These are phyloP conservation scores for Terrapene triunguis DNA, from an alignment of 2,113 vertebrate genomes.

Conservation along the genomic window DNA sequence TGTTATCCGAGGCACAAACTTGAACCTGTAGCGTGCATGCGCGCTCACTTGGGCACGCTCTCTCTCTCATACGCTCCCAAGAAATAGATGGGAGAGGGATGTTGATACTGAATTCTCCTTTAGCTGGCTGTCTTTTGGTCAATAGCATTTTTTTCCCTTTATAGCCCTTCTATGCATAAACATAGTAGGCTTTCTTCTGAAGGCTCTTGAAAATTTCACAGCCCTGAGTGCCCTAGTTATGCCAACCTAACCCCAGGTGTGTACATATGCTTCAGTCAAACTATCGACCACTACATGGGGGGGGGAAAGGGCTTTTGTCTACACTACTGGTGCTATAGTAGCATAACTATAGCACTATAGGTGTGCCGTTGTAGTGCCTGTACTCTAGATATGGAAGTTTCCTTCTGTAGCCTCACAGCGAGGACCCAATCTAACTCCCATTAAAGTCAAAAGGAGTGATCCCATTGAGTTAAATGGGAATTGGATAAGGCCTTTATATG, in stretches of 20 bases:
- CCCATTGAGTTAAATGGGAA: too few species aligned
- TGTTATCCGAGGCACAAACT: too few species aligned
- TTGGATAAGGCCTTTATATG: too few species aligned
- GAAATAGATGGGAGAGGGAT: neutral
- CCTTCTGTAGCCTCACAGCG: neutral
- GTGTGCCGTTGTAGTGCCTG: neutral
- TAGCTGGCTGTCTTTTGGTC: neutral
- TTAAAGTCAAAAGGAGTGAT: neutral
- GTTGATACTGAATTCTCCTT: neutral
- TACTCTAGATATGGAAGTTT: accelerated
- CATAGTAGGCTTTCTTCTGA: neutral
- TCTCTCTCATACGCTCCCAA: neutral
- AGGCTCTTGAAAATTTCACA: neutral
- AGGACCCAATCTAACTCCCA: neutral
- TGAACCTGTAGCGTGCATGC: too few species aligned
- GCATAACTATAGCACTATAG: neutral
- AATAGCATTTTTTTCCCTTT: too few species aligned
- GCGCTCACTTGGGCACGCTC: accelerated
- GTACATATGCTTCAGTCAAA: neutral
- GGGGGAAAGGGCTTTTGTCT: neutral
- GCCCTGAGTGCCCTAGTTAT: neutral
- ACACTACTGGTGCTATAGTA: neutral
- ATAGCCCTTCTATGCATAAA: neutral
- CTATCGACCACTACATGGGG: neutral
- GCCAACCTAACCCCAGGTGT: neutral